A percentile compares a stretch with the other conserved stretches of the same genome.
phyloP scores from a whole-genome alignment of 2,113 vertebrate genomes.

The Caranx melampygus region DNA sequence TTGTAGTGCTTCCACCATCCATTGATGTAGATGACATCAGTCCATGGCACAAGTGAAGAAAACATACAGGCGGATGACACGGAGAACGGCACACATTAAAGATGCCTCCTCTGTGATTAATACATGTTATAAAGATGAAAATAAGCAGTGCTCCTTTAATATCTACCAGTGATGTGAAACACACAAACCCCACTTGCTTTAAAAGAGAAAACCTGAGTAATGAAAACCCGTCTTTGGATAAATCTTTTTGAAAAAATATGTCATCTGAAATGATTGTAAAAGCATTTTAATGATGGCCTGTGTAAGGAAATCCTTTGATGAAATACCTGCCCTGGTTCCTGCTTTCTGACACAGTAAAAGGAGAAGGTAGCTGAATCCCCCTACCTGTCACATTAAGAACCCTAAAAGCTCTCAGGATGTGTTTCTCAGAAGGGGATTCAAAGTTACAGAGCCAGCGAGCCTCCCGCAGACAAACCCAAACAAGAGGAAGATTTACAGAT shows the following conservation, averaged over 20 bases:
- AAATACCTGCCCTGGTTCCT: slow-evolving; percentile 42
- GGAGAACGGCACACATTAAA: neutral
- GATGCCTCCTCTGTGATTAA: slow-evolving; percentile 25
- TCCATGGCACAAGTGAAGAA: slow-evolving; percentile 2
- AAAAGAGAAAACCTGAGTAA: slow-evolving; percentile 34
- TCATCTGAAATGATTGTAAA: slow-evolving; percentile 41
- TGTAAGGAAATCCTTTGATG: slow-evolving; percentile 52
- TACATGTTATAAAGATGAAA: slow-evolving; percentile 23
- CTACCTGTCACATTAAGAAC: slow-evolving; percentile 49
- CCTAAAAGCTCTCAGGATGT: slow-evolving; percentile 43
- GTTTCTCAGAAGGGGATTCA: slow-evolving; percentile 59
- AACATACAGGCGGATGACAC: neutral
- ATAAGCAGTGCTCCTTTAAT: slow-evolving; percentile 2
- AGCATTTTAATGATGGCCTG: slow-evolving; percentile 39
- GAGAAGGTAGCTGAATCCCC: slow-evolving; percentile 48
- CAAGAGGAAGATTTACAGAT: slow-evolving; percentile 69
- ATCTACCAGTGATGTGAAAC: slow-evolving; percentile 23
- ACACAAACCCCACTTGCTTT: slow-evolving; percentile 4
- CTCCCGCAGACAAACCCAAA: slow-evolving; percentile 71
- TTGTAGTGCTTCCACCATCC: neutral
- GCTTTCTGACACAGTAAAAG: slow-evolving; percentile 31
- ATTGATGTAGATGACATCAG: slow-evolving; percentile 15
- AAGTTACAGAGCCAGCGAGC: slow-evolving; percentile 34
- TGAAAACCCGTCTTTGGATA: slow-evolving; percentile 22
- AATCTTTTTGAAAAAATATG: slow-evolving; percentile 38